Conservation (phyloP, 2,888 invertebrate genomes). For the Oscheius onirici region DNA sequence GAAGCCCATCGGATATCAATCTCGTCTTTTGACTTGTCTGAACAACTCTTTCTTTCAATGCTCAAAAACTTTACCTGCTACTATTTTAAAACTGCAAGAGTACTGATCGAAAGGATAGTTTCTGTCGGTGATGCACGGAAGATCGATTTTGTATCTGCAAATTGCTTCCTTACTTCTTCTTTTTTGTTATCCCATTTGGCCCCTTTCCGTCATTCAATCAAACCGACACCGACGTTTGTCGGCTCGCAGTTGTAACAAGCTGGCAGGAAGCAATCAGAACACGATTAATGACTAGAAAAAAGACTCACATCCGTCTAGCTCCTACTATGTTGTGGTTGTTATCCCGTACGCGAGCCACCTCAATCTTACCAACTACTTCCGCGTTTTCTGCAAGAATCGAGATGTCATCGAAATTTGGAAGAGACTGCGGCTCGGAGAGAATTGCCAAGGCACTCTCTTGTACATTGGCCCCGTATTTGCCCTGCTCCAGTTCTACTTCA, state of each 20-base stretch:
- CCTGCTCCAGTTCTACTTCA: conserved; percentile 22
- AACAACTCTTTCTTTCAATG: neutral
- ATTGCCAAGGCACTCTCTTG: conserved; percentile 16
- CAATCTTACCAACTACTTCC: conserved; percentile 21
- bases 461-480: conserved; percentile 6
- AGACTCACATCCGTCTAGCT: conserved; percentile 6
- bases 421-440: neutral
- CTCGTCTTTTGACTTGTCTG: conserved; percentile 21
- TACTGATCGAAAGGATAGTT: conserved; percentile 17
- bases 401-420: conserved; percentile 23
- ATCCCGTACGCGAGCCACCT: conserved; percentile 7
- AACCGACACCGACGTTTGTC: conserved; percentile 30
- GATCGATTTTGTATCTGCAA: conserved; percentile 13
- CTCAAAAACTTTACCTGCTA: neutral
- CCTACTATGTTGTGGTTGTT: conserved; percentile 16
- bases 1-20: conserved; percentile 24
- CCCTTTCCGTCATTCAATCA: conserved; percentile 16
- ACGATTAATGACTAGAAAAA: neutral
- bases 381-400: conserved; percentile 11
- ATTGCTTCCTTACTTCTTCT: neutral
- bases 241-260: conserved; percentile 19
- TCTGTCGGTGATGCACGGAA: conserved; percentile 1
- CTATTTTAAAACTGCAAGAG: conserved; percentile 22
- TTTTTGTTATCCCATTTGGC: neutral
- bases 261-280: conserved; percentile 14